Base-by-base conservation (phyloP, 53 echinoderm and acorn worm genomes). In the Paracentrotus lividus region DNA sequence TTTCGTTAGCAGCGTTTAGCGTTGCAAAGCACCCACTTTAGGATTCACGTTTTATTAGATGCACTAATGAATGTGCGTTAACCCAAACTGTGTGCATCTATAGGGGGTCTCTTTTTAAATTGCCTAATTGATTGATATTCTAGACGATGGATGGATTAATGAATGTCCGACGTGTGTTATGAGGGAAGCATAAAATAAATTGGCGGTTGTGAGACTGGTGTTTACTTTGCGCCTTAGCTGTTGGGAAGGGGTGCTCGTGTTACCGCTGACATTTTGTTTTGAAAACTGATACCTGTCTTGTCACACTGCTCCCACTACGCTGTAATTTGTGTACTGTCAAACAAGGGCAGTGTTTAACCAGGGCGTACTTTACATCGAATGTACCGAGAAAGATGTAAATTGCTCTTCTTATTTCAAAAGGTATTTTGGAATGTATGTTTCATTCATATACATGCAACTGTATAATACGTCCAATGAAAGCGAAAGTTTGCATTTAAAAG, bases 181-280 rank as follows among this genome's bases (percentile, higher is more conserved):
- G 77, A 10, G 26, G 21, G 47, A 81, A 45, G 81, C 81, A 47
- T 44, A n/a, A 47, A 47, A 81, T 47, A 81, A 81, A 81, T 81
- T 81, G 81, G 77, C 77, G 77, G 81, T 81, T 81, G 47, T 81
- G 15, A 47, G 81, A 81, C 81, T 81, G 81, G 49, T 81, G 81
- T 81, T 81, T 81, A 81, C 47, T 81, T 81, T 81, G 26, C 81
- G 81, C 81, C 81, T 81, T 81, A 47, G 81, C 81, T 81, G 81
- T 81, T 81, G 81, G 81, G 81, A 81, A 81, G 27, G 81, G 81
- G 81, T n/a, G n/a, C 81, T 81, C 81, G 47, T 81, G 47, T 81
- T 81, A 45, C 81, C 27, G 81, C 81, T 81, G 81, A 81, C 81
- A 81, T 81, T 81, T 81, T 81, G 81, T 81, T 81, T 81, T 81